Conservation (phyloP, 2,888 invertebrate species). For the Plutella xylostella region DNA sequence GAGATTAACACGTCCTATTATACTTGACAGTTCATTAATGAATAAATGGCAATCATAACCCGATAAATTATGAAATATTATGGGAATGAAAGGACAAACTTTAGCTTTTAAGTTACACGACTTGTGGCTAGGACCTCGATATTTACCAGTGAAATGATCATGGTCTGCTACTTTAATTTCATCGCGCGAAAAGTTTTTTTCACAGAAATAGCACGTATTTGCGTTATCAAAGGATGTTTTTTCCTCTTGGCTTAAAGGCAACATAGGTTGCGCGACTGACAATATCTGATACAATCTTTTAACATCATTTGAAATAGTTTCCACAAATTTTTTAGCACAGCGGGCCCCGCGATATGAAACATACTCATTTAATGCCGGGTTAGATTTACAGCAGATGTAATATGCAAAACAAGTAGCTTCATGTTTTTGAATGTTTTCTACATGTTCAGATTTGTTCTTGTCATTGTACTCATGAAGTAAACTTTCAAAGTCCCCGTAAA, state of each 20-base stretch:
- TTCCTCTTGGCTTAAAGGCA: background rate
- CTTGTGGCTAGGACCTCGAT: conserved; percentile 15
- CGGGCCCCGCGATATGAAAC: conserved; percentile 11
- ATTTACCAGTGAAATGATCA: conserved; percentile 15
- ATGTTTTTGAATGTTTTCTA: background rate
- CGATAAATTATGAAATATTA: conserved; percentile 20
- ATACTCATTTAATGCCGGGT: conserved; percentile 5
- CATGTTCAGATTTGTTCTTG: background rate
- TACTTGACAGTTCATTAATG: conserved; percentile 9
- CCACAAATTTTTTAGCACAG: conserved; percentile 5
- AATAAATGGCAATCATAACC: conserved; percentile 20
- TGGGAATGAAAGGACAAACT: conserved; percentile 14
- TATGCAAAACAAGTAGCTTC: conserved; percentile 4
- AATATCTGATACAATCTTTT: background rate
- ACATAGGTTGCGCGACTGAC: background rate
- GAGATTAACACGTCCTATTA: conserved; percentile 3
- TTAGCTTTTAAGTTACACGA: conserved; percentile 18
- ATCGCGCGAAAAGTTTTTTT: background rate
- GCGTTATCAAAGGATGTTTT: background rate
- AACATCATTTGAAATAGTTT: background rate
- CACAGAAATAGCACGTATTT: conserved; percentile 6
- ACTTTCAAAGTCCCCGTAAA: background rate
- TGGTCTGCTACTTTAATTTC: conserved; percentile 10
- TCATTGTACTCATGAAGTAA: background rate
- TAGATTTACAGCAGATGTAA: conserved; percentile 8